Evolutionary conservation across 1,140 invertebrate genomes (phyloP).

Genomic region (Conus ventricosus): DNA sequence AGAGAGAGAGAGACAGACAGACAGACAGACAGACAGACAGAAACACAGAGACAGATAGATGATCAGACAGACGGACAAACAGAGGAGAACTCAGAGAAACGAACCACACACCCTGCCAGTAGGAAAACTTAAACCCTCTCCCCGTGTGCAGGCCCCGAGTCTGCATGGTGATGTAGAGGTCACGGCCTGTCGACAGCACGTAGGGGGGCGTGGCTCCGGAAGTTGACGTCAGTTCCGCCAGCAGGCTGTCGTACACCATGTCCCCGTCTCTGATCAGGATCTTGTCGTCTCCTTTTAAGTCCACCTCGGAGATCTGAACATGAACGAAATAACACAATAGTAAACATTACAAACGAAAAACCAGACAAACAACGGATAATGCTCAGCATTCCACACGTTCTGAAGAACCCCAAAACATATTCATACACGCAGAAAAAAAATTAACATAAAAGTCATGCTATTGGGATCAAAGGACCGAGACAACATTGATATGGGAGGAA

Average conservation of each 20-base stretch:
- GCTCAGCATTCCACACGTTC: too few relatives aligned
- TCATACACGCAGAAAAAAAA: too few relatives aligned
- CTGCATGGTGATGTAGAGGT: conserved; percentile 46
- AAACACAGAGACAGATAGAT: not conserved
- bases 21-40: not conserved
- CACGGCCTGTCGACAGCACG: conserved; percentile 38
- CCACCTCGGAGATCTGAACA: conserved; percentile 30
- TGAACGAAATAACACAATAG: too few relatives aligned
- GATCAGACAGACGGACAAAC: not conserved
- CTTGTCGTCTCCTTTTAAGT: conserved; percentile 35
- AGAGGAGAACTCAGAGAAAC: not conserved
- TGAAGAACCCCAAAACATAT: too few relatives aligned
- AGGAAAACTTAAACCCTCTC: conserved; percentile 41
- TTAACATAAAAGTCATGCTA: too few relatives aligned
- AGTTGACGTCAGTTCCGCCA: conserved; percentile 28
- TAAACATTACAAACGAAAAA: too few relatives aligned
- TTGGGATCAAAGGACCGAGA: too few relatives aligned
- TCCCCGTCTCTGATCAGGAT: conserved; percentile 45
- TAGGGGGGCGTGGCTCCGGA: conserved; percentile 20
- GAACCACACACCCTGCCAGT: conserved; percentile 41
- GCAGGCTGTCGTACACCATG: conserved; percentile 10
- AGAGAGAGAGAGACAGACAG: not conserved
- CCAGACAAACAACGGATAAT: too few relatives aligned
- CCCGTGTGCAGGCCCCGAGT: conserved; percentile 30
- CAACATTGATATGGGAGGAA: too few relatives aligned